A percentile compares a stretch with the other conserved stretches of the same genome.
phyloP scores from a whole-genome alignment of 2,888 invertebrate species.

The Phengaris arion region DNA sequence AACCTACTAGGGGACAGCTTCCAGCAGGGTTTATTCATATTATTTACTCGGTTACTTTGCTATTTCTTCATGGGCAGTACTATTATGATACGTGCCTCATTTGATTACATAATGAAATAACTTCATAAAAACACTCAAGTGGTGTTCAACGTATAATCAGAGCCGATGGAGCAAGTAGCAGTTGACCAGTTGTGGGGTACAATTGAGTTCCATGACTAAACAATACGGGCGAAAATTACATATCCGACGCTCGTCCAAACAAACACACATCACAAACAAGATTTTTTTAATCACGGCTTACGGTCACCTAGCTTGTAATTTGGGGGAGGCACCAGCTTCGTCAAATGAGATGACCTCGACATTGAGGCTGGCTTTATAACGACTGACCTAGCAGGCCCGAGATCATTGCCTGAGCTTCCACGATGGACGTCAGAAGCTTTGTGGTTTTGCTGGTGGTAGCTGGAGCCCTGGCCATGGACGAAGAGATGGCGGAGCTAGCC shows the following conservation, averaged over 20 bases:
- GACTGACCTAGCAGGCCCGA: background rate
- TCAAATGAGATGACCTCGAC: constrained; percentile 42
- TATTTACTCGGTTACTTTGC: too few relatives aligned
- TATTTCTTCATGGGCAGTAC: too few relatives aligned
- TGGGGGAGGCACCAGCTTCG: constrained; percentile 38
- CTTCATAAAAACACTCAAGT: background rate
- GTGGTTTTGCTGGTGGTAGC: constrained; percentile 31
- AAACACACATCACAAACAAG: constrained; percentile 42
- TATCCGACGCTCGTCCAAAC: constrained; percentile 35
- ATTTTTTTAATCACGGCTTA: constrained; percentile 49
- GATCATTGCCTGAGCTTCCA: background rate
- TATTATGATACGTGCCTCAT: background rate
- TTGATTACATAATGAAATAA: constrained; percentile 2
- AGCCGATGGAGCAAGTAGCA: constrained; percentile 30
- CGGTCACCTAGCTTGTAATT: constrained; percentile 47
- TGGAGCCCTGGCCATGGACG: constrained; percentile 49
- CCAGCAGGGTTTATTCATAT: too few relatives aligned
- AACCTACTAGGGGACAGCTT: too few relatives aligned
- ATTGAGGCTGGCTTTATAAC: constrained; percentile 47
- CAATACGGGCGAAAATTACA: constrained; percentile 43
- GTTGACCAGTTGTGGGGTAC: constrained; percentile 37
- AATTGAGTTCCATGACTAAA: constrained; percentile 52
- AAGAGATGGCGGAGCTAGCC: constrained; percentile 66
- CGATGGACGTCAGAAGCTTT: background rate
- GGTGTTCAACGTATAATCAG: background rate